Conservation (phyloP, 2,113 vertebrate species). For the Eptatretus burgeri region DNA sequence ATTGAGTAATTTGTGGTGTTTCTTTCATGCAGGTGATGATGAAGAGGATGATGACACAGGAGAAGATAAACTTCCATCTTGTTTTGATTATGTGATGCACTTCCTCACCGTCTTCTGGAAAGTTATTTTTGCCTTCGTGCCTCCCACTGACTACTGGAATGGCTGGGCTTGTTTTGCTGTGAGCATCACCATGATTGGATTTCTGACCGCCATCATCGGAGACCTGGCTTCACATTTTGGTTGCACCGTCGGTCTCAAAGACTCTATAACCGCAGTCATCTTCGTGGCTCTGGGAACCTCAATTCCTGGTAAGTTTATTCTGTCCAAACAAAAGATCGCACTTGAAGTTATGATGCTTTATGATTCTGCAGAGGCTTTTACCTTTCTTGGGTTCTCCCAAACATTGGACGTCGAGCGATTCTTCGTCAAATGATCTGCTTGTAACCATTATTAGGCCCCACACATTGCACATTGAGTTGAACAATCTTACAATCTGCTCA, state of each 20-base stretch:
- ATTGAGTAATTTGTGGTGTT: background rate
- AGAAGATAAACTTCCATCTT: slow-evolving; percentile 52
- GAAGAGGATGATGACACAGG: slow-evolving; percentile 53
- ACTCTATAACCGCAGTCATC: slow-evolving; percentile 72
- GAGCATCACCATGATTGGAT: slow-evolving; percentile 57
- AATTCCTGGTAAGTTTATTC: slow-evolving; percentile 40
- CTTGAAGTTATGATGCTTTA: no score
- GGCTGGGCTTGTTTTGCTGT: slow-evolving; percentile 79
- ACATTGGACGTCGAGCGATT: no score
- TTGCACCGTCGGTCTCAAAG: slow-evolving; percentile 77
- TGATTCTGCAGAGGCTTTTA: no score
- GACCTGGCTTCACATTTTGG: slow-evolving; percentile 85
- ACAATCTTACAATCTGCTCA: no score
- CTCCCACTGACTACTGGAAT: slow-evolving; percentile 71
- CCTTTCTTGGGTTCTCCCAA: no score
- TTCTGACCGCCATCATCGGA: slow-evolving; percentile 62
- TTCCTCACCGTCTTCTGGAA: slow-evolving; percentile 96
- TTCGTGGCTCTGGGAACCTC: slow-evolving; percentile 76
- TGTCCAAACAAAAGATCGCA: no score
- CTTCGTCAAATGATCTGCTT: no score
- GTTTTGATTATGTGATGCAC: slow-evolving; percentile 79
- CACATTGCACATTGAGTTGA: no score
- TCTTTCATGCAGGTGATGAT: slow-evolving; percentile 16
- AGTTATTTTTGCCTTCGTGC: slow-evolving; percentile 69
- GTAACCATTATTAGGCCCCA: no score